Conservation (phyloP, 2,888 invertebrate genomes). For the Chalcis sispes region DNA sequence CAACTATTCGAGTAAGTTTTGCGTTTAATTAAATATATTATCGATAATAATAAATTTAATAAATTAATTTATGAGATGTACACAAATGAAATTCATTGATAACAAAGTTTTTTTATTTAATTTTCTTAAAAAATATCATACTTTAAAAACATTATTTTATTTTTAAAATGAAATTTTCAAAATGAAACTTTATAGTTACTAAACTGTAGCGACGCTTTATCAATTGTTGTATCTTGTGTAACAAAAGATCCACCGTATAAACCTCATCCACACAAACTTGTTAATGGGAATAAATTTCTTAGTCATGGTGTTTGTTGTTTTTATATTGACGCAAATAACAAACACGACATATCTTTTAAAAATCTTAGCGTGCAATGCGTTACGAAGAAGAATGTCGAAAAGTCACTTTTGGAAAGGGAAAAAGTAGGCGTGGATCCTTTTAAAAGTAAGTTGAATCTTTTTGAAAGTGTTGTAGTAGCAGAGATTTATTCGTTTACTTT, state of each 20-base stretch:
- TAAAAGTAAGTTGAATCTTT: conserved; percentile 83
- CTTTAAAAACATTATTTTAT: no score
- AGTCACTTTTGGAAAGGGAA: conserved; percentile 87
- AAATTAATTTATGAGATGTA: conserved; percentile 8
- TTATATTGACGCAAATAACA: conserved; percentile 75
- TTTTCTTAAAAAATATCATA: no score
- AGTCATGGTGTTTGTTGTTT: conserved; percentile 28
- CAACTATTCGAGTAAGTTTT: conserved; percentile 87
- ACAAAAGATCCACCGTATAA: conserved; percentile 92
- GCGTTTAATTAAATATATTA: background rate
- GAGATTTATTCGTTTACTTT: background rate
- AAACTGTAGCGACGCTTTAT: conserved; percentile 64
- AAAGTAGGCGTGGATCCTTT: conserved; percentile 94
- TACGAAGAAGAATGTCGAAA: conserved; percentile 93
- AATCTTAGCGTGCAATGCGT: conserved; percentile 98
- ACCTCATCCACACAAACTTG: conserved; percentile 94
- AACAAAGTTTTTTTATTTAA: no score
- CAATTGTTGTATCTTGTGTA: conserved; percentile 95
- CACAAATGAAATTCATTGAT: no score
- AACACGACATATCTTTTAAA: conserved; percentile 86
- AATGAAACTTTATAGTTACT: conserved; percentile 7
- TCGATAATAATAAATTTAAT: no score
- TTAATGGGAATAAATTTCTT: conserved; percentile 82
- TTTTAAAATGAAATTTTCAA: background rate
- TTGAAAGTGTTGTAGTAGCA: background rate